Evolutionary conservation across 2,888 invertebrate genomes (phyloP).

Genomic region (Neria commutata): DNA sequence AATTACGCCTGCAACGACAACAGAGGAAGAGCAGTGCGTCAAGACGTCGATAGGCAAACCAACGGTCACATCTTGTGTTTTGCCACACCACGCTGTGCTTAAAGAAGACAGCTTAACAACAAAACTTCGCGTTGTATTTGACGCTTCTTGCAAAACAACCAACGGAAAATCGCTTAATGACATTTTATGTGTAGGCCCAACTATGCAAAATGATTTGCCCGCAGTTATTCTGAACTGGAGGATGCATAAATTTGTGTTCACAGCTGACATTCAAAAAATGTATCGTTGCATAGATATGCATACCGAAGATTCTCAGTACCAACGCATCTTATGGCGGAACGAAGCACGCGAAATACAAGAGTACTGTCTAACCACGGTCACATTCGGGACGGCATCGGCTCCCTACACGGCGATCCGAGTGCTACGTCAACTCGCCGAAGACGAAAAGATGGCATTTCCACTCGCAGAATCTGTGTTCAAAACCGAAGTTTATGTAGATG

Average conservation of each 20-base stretch:
- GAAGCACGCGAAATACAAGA: not conserved
- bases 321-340: not conserved
- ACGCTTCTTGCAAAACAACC: not conserved
- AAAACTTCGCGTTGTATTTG: not conserved
- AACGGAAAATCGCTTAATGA: not conserved
- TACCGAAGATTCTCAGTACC: not conserved
- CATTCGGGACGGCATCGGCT: not conserved
- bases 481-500: too few relatives aligned
- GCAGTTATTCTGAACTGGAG: not conserved
- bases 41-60: not conserved
- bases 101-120: not conserved
- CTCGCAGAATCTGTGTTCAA: too few relatives aligned
- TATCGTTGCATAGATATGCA: not conserved
- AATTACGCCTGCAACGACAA: not conserved
- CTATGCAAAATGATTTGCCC: not conserved
- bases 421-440: not conserved
- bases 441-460: too few relatives aligned
- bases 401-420: not conserved
- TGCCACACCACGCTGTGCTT: not conserved
- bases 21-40: not conserved
- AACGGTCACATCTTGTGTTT: not conserved
- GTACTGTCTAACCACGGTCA: not conserved
- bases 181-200: not conserved
- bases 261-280: not conserved
- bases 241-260: not conserved